phyloP scores from a whole-genome alignment of 2,797 vertebrate genomes.

The Perdix hodgsoniae region DNA sequence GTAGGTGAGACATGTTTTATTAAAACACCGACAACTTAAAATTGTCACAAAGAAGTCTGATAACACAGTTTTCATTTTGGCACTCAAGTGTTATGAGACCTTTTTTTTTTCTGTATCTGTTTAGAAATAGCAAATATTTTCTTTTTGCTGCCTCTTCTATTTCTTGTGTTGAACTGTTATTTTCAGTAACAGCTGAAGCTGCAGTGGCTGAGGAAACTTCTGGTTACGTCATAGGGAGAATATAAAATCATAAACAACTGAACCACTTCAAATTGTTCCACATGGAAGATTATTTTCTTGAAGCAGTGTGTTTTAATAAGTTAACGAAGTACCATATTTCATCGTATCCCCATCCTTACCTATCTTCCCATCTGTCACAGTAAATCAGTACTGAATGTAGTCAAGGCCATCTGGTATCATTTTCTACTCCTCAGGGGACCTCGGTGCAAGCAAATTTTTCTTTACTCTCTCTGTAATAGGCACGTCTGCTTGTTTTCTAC shows the following conservation, averaged over 20 bases:
- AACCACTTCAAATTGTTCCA: neutral
- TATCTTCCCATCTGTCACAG: slow-evolving; percentile 45
- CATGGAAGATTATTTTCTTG: neutral
- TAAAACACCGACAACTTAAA: neutral
- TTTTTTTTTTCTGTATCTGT: neutral
- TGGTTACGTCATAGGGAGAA: neutral
- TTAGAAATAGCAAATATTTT: neutral
- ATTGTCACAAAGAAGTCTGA: neutral
- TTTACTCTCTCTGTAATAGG: neutral
- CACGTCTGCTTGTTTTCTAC: neutral
- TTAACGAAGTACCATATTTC: slow-evolving; percentile 17
- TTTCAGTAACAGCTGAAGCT: neutral
- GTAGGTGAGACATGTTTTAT: neutral
- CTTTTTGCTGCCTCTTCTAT: neutral
- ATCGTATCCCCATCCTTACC: neutral
- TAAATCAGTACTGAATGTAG: neutral
- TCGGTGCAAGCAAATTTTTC: slow-evolving; percentile 20
- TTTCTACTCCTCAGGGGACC: slow-evolving; percentile 45
- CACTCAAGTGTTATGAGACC: neutral
- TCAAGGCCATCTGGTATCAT: slow-evolving; percentile 43
- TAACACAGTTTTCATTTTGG: neutral
- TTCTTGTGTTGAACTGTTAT: neutral
- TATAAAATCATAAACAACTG: neutral
- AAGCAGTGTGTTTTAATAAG: slow-evolving; percentile 7
- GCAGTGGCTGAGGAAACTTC: neutral